Percentiles rank a stretch among this genome's conserved stretches.
These are phyloP conservation scores for Chlorops oryzae DNA, from an alignment of 1,140 invertebrate species.

Conservation along the genomic window DNA sequence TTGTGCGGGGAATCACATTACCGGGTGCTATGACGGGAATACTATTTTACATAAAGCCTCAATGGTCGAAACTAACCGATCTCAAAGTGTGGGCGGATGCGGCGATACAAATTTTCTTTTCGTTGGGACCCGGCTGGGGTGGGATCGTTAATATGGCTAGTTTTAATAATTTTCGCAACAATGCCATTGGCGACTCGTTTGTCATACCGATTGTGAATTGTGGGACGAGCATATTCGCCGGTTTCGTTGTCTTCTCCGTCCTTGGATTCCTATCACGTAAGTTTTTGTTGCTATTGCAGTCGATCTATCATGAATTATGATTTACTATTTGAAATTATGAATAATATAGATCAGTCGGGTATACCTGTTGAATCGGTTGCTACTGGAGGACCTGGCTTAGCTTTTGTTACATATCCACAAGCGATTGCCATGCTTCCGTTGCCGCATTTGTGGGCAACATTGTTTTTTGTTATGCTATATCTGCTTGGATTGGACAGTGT, in stretches of 20 bases:
- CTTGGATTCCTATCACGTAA: slow-evolving; percentile 78
- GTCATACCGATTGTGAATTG: slow-evolving; percentile 72
- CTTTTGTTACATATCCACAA: slow-evolving; percentile 89
- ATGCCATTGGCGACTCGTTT: slow-evolving; percentile 63
- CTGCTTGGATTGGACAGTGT: slow-evolving; percentile 86
- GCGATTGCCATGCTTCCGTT: slow-evolving; percentile 82
- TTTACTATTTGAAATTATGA: not conserved
- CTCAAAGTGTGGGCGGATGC: slow-evolving; percentile 85
- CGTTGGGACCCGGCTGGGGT: slow-evolving; percentile 86
- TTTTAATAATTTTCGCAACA: slow-evolving; percentile 83
- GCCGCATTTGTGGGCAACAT: slow-evolving; percentile 79
- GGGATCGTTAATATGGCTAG: slow-evolving; percentile 86
- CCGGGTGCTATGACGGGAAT: slow-evolving; percentile 72
- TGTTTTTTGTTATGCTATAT: slow-evolving; percentile 93
- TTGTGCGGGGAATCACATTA: slow-evolving; percentile 69
- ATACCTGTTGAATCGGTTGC: slow-evolving; percentile 80
- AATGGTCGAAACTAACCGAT: slow-evolving; percentile 67
- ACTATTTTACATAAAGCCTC: slow-evolving; percentile 73
- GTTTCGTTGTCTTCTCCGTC: slow-evolving; percentile 90
- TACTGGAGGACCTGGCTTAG: slow-evolving; percentile 81
- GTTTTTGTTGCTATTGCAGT: too few relatives aligned
- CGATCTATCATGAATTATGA: too few relatives aligned
- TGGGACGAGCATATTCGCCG: slow-evolving; percentile 85
- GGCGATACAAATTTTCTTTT: slow-evolving; percentile 86
- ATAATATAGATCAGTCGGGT: slow-evolving; percentile 58